Evolutionary conservation across 2,888 invertebrate genomes (phyloP), one percentile per base, ranked within the genome.

Genomic region (Subacronicta megacephala): DNA sequence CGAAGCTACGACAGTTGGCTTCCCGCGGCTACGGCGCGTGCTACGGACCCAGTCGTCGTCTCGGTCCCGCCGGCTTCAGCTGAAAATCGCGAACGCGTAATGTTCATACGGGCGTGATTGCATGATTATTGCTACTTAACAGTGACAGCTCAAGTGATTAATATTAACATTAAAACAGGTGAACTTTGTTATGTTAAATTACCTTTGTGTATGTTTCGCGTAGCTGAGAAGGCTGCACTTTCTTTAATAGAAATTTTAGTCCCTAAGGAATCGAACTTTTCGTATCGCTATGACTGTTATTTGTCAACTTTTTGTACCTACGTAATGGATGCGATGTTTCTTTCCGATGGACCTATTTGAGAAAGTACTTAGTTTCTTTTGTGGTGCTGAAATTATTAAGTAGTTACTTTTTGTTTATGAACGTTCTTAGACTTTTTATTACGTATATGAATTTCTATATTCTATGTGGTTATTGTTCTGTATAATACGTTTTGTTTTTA

Each of bases 111-210:
- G 84, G 88, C 86, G 88, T 90, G 88, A 89, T 88, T 82, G 87
- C 88, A 87, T 87, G 85, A 75, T 82, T 75, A 79, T 82, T 79
- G 74, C 80, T 83, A 84, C 82, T 88, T 84, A 85, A 85, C 77
- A 88, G 90, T 90, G 90, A 86, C 83, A 79, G 76, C 70, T 70
- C 82, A 82, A 92, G 92, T 92, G 92, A 89, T 89, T 86, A 88
- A 88, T 84, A 89, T 83, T 85, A 87, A 81, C 84, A 82, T 78
- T 83, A 80, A 81, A 83, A 84, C 87, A 90, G 89, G 92, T 93
- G 90, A 90, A 89, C 71, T 85, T 85, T 75, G 74, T 82, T 78
- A 76, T 78, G 76, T 81, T 78, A 62, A 76, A 78, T 77, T 71
- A 64, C 52, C 46, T 62, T 33, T 62, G 74, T 71, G 72, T 75